Conservation (phyloP, 2,888 invertebrate genomes). For the Pocota personata region DNA sequence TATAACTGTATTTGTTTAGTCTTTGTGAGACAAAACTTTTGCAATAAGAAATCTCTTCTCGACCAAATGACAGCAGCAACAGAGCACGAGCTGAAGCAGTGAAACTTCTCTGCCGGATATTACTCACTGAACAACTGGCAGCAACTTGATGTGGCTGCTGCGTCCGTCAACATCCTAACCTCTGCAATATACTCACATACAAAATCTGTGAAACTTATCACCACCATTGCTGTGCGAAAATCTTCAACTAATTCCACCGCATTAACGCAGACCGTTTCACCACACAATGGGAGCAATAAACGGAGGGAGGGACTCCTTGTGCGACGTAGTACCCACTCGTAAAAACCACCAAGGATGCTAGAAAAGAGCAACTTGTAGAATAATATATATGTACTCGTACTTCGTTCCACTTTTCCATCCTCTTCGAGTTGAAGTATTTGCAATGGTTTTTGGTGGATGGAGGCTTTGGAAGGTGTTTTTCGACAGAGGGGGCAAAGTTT, state of each 20-base stretch:
- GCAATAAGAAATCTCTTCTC: constrained; percentile 65
- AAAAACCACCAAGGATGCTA: constrained; percentile 41
- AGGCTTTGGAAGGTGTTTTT: constrained; percentile 3
- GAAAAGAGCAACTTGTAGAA: constrained; percentile 57
- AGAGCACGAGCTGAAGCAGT: constrained; percentile 13
- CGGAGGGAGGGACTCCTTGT: background rate
- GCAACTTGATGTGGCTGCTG: constrained; percentile 55
- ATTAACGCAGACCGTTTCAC: constrained; percentile 60
- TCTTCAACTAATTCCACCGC: constrained; percentile 68
- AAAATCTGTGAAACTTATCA: constrained; percentile 49
- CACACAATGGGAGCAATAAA: constrained; percentile 36
- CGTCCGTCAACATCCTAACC: constrained; percentile 30
- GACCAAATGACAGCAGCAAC: constrained; percentile 35
- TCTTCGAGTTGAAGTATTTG: background rate
- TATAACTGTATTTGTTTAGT: constrained; percentile 63
- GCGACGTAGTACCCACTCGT: constrained; percentile 28
- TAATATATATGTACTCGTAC: constrained; percentile 26
- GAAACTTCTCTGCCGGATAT: constrained; percentile 64
- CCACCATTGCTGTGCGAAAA: constrained; percentile 63
- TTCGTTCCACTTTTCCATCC: constrained; percentile 1
- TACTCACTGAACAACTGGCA: constrained; percentile 65
- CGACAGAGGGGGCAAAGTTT: constrained; percentile 23
- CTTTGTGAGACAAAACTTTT: constrained; percentile 58
- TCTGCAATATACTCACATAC: constrained; percentile 8
- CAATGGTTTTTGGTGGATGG: constrained; percentile 1